Conservation (phyloP, 1,140 invertebrate species). For the Coenobita brevimanus region DNA sequence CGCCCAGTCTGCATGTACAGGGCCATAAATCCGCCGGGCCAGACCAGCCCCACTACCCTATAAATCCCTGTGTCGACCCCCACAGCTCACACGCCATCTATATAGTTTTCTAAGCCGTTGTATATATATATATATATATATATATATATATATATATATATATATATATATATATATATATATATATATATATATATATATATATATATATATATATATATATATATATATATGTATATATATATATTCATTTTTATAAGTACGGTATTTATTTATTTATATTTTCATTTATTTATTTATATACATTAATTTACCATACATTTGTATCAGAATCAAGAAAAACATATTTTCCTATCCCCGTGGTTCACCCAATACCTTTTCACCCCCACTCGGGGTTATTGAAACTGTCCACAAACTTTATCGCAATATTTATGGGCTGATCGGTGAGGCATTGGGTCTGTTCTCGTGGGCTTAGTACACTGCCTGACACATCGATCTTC, state of each 20-base stretch:
- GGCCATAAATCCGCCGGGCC: too few species aligned
- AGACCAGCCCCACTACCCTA: too few species aligned
- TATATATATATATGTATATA: not conserved
- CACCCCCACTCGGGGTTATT: too few species aligned
- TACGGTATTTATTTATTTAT: not conserved
- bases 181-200: conserved; percentile 31
- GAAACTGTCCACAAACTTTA: too few species aligned
- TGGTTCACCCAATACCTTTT: too few species aligned
- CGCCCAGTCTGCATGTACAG: too few species aligned
- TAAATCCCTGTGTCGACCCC: too few species aligned
- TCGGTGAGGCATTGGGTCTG: too few species aligned
- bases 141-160: conserved; percentile 38
- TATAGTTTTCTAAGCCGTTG: not conserved
- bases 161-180: conserved; percentile 29
- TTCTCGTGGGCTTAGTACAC: too few species aligned
- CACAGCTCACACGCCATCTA: too few species aligned
- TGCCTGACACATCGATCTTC: too few species aligned
- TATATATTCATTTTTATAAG: not conserved
- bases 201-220: conserved; percentile 23
- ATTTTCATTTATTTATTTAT: conserved; percentile 6
- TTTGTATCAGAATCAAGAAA: not conserved
- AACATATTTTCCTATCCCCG: conserved; percentile 4
- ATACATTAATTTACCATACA: not conserved
- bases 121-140: conserved; percentile 14
- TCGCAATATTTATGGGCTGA: too few species aligned